Base-by-base conservation (phyloP, 64 coral and sea anemone species). In the Actinia tenebrosa region DNA sequence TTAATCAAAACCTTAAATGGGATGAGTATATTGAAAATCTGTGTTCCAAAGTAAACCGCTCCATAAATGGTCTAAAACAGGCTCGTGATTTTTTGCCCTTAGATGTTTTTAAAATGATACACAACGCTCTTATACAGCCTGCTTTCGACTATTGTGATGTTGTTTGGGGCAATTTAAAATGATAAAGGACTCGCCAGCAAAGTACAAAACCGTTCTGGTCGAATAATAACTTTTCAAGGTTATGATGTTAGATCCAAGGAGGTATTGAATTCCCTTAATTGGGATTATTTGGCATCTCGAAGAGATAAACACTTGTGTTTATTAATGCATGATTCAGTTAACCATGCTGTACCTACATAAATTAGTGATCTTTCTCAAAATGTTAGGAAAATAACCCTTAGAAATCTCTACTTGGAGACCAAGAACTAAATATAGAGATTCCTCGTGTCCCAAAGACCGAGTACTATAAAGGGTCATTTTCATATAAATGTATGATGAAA, bases 191-290 rank as follows among this genome's bases (percentile, higher is more conserved):
- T 83, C 55, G 45, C 45, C 7, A 52, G 20, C 55, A 83, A 83
- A 83, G 2, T 83, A 56, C 80, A 86, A 86, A 75, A 86, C 52
- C 59, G 85, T 18, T 63, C 85, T n/a, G 85, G 37, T 11, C 27
- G 77, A 19, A 66, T 66, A 19, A 66, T 66, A n/a, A 66, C 63
- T 66, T 66, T 13, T 66, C 63, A 66, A 66, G 9, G 63, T 66
- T 66, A 66, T 66, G 63, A 66, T 66, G 63, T 66, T 19, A 66
- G 63, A 19, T 66, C 63, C 30, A 37, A 3, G 63, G 19, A 66
- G 63, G n/a, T n/a, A 66, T 66, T 66, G 30, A 37, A 37, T 37
- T 37, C 30, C 63, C n/a, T 22, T 19, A 66, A 46, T 22, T 80
- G 78, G 50, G 43, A 53, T 15, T 22, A 80, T 44, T 46, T 80